phyloP scores from a whole-genome alignment of 2,888 invertebrate species.

The Ennomos erosarius region DNA sequence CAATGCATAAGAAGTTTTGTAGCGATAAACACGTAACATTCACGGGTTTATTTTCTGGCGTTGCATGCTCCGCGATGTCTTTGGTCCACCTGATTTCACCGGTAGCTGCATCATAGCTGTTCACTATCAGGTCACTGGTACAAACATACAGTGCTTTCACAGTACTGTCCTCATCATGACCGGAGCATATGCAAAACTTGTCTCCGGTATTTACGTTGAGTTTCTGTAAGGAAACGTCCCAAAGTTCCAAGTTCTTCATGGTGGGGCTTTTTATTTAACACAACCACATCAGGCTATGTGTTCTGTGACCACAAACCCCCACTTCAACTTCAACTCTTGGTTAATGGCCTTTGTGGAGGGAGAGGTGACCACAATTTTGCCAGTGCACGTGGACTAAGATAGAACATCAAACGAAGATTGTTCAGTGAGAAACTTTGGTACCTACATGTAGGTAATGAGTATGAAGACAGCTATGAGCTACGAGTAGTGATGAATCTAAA shows the following conservation, averaged over 20 bases:
- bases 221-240: conserved; percentile 61
- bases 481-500: no score
- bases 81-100: conserved; percentile 65
- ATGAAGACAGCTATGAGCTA: no score
- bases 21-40: conserved; percentile 69
- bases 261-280: conserved; percentile 24
- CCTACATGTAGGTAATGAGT: no score
- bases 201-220: conserved; percentile 51
- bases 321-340: no score
- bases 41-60: conserved; percentile 77
- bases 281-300: no score
- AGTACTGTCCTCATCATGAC: conserved; percentile 63
- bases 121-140: conserved; percentile 68
- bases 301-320: no score
- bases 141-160: conserved; percentile 66
- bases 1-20: conserved; percentile 65
- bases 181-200: conserved; percentile 59
- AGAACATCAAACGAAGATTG: no score
- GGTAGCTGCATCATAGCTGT: conserved; percentile 55
- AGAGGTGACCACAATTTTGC: no score
- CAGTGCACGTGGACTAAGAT: no score
- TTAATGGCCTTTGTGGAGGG: no score
- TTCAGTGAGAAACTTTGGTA: no score
- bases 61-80: conserved; percentile 58
- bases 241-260: conserved; percentile 74